Percentiles rank a stretch among this genome's conserved stretches.
Conservation (phyloP, 2,113 vertebrate species). For the Aleadryas rufinucha region DNA sequence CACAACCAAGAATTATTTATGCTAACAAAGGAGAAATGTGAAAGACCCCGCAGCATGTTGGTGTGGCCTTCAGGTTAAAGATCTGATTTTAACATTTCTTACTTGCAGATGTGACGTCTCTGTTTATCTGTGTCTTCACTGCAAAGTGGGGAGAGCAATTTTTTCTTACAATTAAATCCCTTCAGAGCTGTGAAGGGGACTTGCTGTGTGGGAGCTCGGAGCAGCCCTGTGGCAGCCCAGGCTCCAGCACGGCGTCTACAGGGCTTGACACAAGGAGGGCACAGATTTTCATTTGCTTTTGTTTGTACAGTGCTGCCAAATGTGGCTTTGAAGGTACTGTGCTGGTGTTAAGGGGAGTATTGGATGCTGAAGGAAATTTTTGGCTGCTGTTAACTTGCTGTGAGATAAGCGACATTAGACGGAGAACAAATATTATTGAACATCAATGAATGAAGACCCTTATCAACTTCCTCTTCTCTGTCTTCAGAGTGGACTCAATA, state of each 20-base stretch:
- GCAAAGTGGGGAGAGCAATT: not conserved
- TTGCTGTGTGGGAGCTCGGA: not conserved
- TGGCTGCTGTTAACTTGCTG: not conserved
- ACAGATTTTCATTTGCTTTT: not conserved
- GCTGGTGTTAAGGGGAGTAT: no score
- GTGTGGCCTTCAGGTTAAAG: not conserved
- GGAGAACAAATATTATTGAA: not conserved
- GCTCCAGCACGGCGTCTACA: not conserved
- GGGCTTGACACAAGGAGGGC: not conserved
- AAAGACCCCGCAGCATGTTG: not conserved
- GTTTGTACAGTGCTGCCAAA: not conserved
- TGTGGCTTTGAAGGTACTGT: not conserved
- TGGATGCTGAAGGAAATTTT: not conserved
- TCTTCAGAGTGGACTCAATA: not conserved
- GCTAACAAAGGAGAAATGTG: not conserved
- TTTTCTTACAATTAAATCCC: not conserved
- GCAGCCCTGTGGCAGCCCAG: not conserved
- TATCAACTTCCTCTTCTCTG: not conserved
- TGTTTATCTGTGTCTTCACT: not conserved
- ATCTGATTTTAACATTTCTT: not conserved
- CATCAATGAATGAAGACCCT: not conserved
- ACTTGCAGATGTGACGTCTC: not conserved
- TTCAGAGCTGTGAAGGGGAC: not conserved
- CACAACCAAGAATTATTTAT: not conserved
- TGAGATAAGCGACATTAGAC: not conserved